Evolutionary conservation across 92 coral and sea anemone species (phyloP).

Genomic region (Epizoanthus rinbou): DNA sequence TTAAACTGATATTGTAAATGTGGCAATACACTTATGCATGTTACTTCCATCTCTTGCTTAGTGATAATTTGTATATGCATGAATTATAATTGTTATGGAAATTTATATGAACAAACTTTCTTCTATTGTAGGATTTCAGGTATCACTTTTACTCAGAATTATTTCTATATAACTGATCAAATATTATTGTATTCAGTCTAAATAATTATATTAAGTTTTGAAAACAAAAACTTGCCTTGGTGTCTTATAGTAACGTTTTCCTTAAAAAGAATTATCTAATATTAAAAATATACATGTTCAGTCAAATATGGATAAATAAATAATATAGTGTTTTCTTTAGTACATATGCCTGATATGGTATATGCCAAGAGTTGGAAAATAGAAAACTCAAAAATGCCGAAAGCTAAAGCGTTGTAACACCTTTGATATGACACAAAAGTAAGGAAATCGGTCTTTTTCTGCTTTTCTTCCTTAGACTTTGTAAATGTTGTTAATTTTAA

Average conservation of each 20-base stretch:
- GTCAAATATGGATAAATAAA: conserved; percentile 19
- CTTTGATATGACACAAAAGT: no score
- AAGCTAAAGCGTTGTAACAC: no score
- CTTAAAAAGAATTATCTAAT: not conserved
- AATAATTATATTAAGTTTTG: not conserved
- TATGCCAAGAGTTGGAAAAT: no score
- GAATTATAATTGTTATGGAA: conserved; percentile 1
- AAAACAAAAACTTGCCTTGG: not conserved
- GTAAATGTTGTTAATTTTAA: no score
- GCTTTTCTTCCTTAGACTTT: no score
- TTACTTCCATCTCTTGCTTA: not conserved
- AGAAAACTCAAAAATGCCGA: no score
- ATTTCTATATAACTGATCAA: no score
- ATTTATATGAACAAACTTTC: no score
- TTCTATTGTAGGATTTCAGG: no score
- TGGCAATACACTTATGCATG: not conserved
- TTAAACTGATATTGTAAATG: conserved; percentile 10
- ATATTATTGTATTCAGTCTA: not conserved
- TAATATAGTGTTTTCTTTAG: not conserved
- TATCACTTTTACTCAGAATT: no score
- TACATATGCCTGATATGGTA: no score
- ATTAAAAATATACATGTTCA: not conserved
- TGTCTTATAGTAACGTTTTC: not conserved
- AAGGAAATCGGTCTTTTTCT: no score
- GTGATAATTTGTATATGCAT: not conserved